Conservation (phyloP, 1,140 invertebrate genomes). For the Contarinia nasturtii region DNA sequence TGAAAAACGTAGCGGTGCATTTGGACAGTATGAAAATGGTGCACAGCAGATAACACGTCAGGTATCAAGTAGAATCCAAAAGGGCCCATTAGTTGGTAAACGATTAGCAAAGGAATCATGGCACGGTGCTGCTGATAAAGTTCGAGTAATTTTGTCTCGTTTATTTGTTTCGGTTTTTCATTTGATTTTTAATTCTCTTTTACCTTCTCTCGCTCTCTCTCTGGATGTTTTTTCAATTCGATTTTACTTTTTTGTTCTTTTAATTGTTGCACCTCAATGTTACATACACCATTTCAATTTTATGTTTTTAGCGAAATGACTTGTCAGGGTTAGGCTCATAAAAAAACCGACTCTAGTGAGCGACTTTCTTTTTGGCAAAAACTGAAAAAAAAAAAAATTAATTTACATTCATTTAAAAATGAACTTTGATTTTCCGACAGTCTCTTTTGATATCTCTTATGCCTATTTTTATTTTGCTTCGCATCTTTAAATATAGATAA, state of each 20-base stretch:
- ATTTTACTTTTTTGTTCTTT: background rate
- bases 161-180: conserved; percentile 1
- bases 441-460: no score
- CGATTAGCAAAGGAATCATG: conserved; percentile 27
- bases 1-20: conserved; percentile 31
- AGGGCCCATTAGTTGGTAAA: conserved; percentile 25
- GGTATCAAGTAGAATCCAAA: conserved; percentile 27
- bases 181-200: no score
- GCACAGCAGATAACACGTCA: conserved; percentile 29
- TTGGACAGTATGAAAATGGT: conserved; percentile 36
- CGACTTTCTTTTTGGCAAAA: no score
- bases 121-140: conserved; percentile 41
- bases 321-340: no score
- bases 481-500: background rate
- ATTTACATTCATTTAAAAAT: no score
- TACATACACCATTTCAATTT: background rate
- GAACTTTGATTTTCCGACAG: no score
- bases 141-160: conserved; percentile 30
- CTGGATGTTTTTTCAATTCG: background rate
- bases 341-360: no score
- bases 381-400: no score
- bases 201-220: background rate
- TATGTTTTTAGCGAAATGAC: background rate
- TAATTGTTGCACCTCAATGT: background rate
- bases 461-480: background rate